Evolutionary conservation across 2,797 vertebrate genomes (phyloP).

Genomic region (Psittacula echo): DNA sequence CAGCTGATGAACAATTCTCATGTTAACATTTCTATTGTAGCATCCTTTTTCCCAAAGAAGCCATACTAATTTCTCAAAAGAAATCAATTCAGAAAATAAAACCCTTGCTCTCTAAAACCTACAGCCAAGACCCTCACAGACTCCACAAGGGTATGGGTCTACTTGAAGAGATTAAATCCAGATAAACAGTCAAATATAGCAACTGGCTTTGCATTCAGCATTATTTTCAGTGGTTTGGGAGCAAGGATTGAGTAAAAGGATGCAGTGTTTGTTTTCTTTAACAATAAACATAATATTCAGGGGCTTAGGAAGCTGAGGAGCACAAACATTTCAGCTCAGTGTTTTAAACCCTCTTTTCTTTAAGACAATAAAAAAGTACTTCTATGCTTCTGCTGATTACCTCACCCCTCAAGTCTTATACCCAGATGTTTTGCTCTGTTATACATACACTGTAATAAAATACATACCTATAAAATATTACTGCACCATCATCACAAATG

Average conservation of each 20-base stretch:
- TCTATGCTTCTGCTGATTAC: neutral
- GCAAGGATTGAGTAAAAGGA: neutral
- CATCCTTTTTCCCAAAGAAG: neutral
- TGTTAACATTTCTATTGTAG: accelerated
- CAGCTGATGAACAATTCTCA: neutral
- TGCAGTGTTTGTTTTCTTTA: neutral
- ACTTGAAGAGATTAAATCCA: neutral
- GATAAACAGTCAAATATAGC: neutral
- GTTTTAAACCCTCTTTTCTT: neutral
- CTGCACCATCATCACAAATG: conserved; percentile 98
- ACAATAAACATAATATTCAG: neutral
- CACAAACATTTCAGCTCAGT: neutral
- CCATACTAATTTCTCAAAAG: neutral
- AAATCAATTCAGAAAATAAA: neutral
- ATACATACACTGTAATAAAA: neutral
- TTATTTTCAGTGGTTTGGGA: neutral
- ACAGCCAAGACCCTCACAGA: neutral
- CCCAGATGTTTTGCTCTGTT: neutral
- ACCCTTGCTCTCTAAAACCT: neutral
- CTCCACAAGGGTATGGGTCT: neutral
- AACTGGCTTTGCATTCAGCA: neutral
- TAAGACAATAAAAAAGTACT: neutral
- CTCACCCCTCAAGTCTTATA: neutral
- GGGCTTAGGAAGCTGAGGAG: neutral
- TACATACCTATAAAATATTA: conserved; percentile 97